A percentile compares a stretch with the other conserved stretches of the same genome.
These are phyloP conservation scores for Serrognathus titanus DNA, from an alignment of 2,888 invertebrate genomes.

Conservation along the genomic window DNA sequence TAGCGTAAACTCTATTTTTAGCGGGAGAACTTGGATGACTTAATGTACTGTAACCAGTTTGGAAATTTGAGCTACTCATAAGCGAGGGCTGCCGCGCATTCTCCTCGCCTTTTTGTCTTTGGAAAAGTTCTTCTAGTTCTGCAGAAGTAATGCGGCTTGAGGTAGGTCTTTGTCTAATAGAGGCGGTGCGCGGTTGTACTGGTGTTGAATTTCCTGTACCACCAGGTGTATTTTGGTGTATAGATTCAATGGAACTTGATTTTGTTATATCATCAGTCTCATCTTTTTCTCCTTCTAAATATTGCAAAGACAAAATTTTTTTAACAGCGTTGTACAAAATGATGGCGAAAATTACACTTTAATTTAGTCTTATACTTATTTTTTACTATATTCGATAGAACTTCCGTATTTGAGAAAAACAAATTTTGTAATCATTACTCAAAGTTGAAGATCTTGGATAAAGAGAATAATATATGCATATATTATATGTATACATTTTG, in stretches of 20 bases:
- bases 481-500: too few relatives aligned
- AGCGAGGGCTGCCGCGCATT: conserved; percentile 50
- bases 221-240: conserved; percentile 55
- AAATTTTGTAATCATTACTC: too few relatives aligned
- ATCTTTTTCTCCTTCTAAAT: conserved; percentile 67
- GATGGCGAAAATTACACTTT: too few relatives aligned
- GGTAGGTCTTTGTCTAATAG: conserved; percentile 83
- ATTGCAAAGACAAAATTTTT: background rate
- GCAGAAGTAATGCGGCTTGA: conserved; percentile 86
- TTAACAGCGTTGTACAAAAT: too few relatives aligned
- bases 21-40: conserved; percentile 63
- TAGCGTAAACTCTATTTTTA: conserved; percentile 76
- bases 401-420: too few relatives aligned
- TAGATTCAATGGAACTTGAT: conserved; percentile 79
- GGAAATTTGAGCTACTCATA: conserved; percentile 76
- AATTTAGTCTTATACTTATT: too few relatives aligned
- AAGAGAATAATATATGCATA: too few relatives aligned
- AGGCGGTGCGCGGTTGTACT: conserved; percentile 80
- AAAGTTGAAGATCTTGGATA: too few relatives aligned
- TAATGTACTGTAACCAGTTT: conserved; percentile 60
- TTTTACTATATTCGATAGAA: too few relatives aligned
- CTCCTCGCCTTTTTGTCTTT: conserved; percentile 69
- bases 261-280: conserved; percentile 71
- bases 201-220: conserved; percentile 57
- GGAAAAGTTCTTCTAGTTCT: conserved; percentile 90